These are phyloP conservation scores for Sarcophaga subvicina DNA, from an alignment of 2,888 invertebrate genomes.

Conservation along the genomic window DNA sequence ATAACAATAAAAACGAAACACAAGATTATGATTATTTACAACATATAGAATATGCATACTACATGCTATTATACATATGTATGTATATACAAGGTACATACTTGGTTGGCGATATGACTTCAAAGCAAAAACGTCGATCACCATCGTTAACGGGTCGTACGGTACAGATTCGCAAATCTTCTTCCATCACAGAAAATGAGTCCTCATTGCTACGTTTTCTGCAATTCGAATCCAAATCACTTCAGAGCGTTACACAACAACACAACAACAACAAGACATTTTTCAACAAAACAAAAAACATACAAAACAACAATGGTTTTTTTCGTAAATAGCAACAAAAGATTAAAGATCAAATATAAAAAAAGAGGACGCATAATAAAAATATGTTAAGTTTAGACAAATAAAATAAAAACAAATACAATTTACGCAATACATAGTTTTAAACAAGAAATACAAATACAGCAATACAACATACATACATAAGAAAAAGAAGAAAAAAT, in stretches of 20 bases:
- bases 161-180: slow-evolving; percentile 96
- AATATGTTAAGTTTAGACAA: slow-evolving; percentile 45
- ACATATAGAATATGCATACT: neutral
- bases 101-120: slow-evolving; percentile 96
- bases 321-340: slow-evolving; percentile 64
- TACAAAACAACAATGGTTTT: slow-evolving; percentile 56
- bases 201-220: slow-evolving; percentile 92
- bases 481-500: slow-evolving; percentile 64
- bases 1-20: slow-evolving; percentile 22
- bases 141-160: slow-evolving; percentile 94
- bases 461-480: slow-evolving; percentile 50
- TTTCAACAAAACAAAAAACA: slow-evolving; percentile 67
- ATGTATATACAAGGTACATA: slow-evolving; percentile 81
- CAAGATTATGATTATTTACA: neutral
- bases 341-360: slow-evolving; percentile 23
- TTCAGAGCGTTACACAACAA: slow-evolving; percentile 80
- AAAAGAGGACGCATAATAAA: slow-evolving; percentile 52
- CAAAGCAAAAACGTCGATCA: slow-evolving; percentile 97
- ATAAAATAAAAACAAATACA: slow-evolving; percentile 15
- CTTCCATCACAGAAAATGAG: slow-evolving; percentile 96
- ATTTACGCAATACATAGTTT: slow-evolving; percentile 49
- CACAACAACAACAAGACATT: slow-evolving; percentile 71
- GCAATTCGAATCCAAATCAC: slow-evolving; percentile 82
- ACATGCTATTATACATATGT: neutral
- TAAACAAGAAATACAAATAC: slow-evolving; percentile 53